Conservation (phyloP, 2,797 vertebrate genomes). For the Alcedo quadribrachys region DNA sequence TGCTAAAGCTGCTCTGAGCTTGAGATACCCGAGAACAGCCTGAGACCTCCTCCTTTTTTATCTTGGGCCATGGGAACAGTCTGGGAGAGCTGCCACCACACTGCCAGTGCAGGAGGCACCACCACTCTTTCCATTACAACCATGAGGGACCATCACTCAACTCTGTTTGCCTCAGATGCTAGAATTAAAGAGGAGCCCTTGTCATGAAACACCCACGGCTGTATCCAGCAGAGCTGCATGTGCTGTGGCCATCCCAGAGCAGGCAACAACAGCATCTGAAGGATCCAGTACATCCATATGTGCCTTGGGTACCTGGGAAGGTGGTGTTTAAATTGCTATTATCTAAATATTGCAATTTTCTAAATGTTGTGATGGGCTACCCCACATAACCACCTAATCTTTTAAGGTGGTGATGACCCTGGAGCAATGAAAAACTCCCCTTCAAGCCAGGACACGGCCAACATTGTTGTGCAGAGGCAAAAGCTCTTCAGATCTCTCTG, state of each 20-base stretch:
- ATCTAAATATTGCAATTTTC: background rate
- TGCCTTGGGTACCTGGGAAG: background rate
- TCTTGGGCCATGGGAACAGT: background rate
- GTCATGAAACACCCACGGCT: accelerated
- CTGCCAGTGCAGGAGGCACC: background rate
- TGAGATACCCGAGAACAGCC: background rate
- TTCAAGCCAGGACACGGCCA: background rate
- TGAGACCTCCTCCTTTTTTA: background rate
- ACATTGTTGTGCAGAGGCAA: background rate
- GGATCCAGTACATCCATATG: accelerated
- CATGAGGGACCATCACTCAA: background rate
- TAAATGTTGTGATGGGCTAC: background rate
- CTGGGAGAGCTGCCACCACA: background rate
- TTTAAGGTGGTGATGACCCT: background rate
- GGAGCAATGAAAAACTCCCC: background rate
- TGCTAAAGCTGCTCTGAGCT: background rate
- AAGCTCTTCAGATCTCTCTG: background rate
- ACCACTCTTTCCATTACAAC: background rate
- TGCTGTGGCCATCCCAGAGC: background rate
- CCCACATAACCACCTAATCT: background rate
- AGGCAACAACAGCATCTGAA: background rate
- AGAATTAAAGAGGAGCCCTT: background rate
- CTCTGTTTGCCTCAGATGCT: background rate
- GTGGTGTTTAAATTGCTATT: background rate
- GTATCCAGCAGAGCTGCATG: accelerated